These are phyloP conservation scores for Nomada ferruginata DNA, from an alignment of 2,888 invertebrate species.

Conservation along the genomic window DNA sequence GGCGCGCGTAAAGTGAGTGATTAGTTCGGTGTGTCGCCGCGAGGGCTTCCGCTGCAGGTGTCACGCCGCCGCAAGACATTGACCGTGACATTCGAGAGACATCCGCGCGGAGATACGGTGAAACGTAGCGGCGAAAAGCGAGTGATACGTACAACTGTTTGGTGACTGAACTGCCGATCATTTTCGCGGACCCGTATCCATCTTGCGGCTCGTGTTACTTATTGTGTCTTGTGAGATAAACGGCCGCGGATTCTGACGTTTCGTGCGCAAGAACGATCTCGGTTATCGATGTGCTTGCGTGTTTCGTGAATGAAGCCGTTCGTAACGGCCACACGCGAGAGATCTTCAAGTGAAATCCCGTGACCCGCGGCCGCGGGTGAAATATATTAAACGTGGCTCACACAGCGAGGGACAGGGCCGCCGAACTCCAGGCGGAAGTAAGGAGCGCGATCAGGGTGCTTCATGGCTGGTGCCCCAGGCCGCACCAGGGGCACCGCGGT, in stretches of 20 bases:
- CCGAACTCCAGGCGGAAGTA: slow-evolving; percentile 83
- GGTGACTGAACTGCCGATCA: not conserved
- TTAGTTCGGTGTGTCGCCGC: slow-evolving; percentile 62
- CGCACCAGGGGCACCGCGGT: slow-evolving; percentile 71
- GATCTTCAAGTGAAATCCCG: slow-evolving; percentile 42
- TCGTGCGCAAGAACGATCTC: not conserved
- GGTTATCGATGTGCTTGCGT: slow-evolving; percentile 23
- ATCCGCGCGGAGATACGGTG: slow-evolving; percentile 50
- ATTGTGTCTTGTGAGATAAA: not conserved
- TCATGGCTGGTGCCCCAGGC: slow-evolving; percentile 83
- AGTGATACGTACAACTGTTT: slow-evolving; percentile 6
- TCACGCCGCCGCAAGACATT: slow-evolving; percentile 71
- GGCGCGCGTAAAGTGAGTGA: slow-evolving; percentile 57
- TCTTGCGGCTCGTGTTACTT: too few relatives aligned
- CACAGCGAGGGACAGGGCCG: slow-evolving; percentile 80
- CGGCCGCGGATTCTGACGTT: too few relatives aligned
- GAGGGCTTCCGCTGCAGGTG: slow-evolving; percentile 68
- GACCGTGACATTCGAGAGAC: slow-evolving; percentile 72
- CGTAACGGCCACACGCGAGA: slow-evolving; percentile 3
- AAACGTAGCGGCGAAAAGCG: slow-evolving; percentile 11
- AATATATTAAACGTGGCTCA: slow-evolving; percentile 81
- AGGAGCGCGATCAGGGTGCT: slow-evolving; percentile 82
- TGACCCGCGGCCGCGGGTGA: slow-evolving; percentile 67
- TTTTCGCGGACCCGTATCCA: not conserved
- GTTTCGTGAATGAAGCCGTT: slow-evolving; percentile 55